Evolutionary conservation across 1,140 invertebrate genomes (phyloP), one percentile per base, ranked within the genome.

Genomic region (Drosophila lini): DNA sequence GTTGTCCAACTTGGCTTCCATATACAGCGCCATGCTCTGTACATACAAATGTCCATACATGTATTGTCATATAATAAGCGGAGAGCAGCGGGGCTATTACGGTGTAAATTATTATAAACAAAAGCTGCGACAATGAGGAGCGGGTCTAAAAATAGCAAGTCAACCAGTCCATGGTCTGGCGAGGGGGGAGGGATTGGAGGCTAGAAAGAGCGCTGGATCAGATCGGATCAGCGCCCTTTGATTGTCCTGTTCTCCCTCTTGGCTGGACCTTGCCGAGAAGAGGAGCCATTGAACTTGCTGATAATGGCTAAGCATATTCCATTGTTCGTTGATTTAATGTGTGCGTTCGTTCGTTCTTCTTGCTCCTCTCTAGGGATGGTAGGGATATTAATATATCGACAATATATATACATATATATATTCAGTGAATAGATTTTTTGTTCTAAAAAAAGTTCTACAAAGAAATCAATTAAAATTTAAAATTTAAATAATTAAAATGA

Each of bases 81-180:
- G 16, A 31, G 8, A 61, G 61, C 45, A n/a, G 47, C 25, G 15
- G 15, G 55, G 69, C 81, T 7, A 79, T 89, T 89, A 75, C 74
- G 69, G 74, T 73, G 84, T 81, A 79, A 81, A 90, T 90, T 59
- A 90, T 90, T 68, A 90, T 90, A 70, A 78, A 70, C 71, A 70
- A 47, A 64, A 62, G 59, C 70, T 56, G 59, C 70, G 62, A 55
- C 81, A 73, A 56, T 64, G 67, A 61, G 11, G 19, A 50, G 47
- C 31, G 31, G 5, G 34, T 69, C 67, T 67, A 70, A 57, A 67
- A 80, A 78, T 47, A 76, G 52, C 34, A 15, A 63, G 16, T 15
- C 41, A 65, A 75, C 62, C 64, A 59, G 65, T 55, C 36, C 41
- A 11, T 9, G 55, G 34, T 34, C 1, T 15, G n/a, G 42, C 19